Base-by-base conservation (phyloP, 1,140 invertebrate species). In the Micrasema longulum region DNA sequence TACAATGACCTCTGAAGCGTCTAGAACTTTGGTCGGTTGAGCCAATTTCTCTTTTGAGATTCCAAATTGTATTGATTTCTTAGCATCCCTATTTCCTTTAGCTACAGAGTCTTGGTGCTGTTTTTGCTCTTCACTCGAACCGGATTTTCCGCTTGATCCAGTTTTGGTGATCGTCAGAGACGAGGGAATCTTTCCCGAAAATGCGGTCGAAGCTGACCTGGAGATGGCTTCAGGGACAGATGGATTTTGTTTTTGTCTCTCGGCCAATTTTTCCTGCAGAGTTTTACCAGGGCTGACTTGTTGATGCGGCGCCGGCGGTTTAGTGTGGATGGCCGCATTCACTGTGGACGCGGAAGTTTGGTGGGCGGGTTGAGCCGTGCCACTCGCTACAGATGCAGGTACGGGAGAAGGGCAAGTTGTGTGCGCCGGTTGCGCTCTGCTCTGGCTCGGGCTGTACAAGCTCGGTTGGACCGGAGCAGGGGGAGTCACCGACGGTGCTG, bases 221-320 rank as follows among this genome's bases (percentile, higher is more conserved):
- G 66, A 52, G 14, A 52, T 43, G 1, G 35, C 26, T n/a, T 16
- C 53, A 9, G 12, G 20, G 16, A 18, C 50, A 78, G 2, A 78
- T 66, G 82, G 82, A 62, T 81, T 73, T 63, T 79, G 78, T 63
- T 89, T 89, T 76, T 88, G 87, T 23, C 86, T 82, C 71, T 89
- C 88, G 0, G 88, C 88, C 47, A 89, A 77, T 80, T 89, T 89
- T 76, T 89, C 87, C 69, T 89, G 88, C 43, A 89, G 74, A 1
- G 88, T 89, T 80, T 89, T 89, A 12, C 84, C 85, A 0, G 87
- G 84, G 75, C 85, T 88, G 7, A 79, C 77, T 74, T 83, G 82
- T 70, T 83, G 80, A 53, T 83, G 82, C 0, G 82, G 78, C 71
- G 79, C 55, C 0, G 81, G 80, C 2, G 83, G 82, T 71, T 85